These are phyloP conservation scores for Solea solea DNA, from an alignment of 2,113 vertebrate species.

Conservation along the genomic window DNA sequence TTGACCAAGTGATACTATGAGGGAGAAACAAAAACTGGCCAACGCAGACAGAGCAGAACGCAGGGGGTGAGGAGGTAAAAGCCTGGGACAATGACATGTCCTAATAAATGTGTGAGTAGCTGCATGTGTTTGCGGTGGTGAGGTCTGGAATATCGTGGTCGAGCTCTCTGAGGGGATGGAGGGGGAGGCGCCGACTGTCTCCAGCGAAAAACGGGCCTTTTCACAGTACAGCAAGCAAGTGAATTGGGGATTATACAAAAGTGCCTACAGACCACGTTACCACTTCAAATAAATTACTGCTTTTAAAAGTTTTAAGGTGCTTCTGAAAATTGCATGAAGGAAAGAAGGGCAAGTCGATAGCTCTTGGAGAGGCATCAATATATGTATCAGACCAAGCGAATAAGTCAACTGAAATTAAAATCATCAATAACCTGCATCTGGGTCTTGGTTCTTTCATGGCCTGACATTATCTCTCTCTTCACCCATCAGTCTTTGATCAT, in stretches of 20 bases:
- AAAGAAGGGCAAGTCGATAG: background rate
- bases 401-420: conserved; percentile 1
- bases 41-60: conserved; percentile 43
- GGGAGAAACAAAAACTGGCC: conserved; percentile 48
- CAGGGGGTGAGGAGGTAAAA: conserved; percentile 19
- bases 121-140: conserved; percentile 24
- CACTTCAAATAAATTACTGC: conserved; percentile 55
- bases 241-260: conserved; percentile 58
- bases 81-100: conserved; percentile 24
- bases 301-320: conserved; percentile 63
- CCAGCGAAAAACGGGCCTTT: conserved; percentile 38
- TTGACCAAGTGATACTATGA: conserved; percentile 63
- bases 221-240: conserved; percentile 49
- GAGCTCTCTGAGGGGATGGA: conserved; percentile 33
- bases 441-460: background rate
- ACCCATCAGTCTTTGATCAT: background rate
- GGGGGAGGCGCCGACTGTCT: background rate
- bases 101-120: conserved; percentile 46
- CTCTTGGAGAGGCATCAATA: background rate
- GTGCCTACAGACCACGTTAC: conserved; percentile 45
- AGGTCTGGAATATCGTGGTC: conserved; percentile 40
- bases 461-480: background rate
- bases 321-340: conserved; percentile 33
- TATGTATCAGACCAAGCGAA: background rate
- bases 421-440: background rate